Evolutionary conservation across 1,140 invertebrate genomes (phyloP).

Genomic region (Coenobita brevimanus): DNA sequence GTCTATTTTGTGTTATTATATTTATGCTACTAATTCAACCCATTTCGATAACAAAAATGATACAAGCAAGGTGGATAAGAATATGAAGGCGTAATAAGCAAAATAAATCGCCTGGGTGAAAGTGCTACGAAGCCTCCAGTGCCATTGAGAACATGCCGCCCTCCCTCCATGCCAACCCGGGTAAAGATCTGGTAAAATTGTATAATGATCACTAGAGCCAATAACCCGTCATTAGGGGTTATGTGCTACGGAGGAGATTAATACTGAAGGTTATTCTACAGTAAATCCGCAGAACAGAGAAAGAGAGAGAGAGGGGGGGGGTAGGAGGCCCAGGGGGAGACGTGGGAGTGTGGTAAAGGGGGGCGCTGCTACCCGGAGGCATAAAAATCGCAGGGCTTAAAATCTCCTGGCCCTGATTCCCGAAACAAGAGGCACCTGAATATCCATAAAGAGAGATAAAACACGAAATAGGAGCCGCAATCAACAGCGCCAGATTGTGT

Average conservation of each 20-base stretch:
- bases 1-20: no score
- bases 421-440: slow-evolving; percentile 59
- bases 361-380: slow-evolving; percentile 6
- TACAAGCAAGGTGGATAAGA: no score
- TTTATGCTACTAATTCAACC: no score
- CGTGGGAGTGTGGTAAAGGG: no score
- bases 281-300: slow-evolving; percentile 40
- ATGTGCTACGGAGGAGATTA: slow-evolving; percentile 47
- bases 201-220: slow-evolving; percentile 53
- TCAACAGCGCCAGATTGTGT: slow-evolving; percentile 60
- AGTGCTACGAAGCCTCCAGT: no score
- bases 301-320: no score
- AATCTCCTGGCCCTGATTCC: slow-evolving; percentile 53
- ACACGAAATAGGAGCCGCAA: slow-evolving; percentile 56
- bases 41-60: no score
- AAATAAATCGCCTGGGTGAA: no score
- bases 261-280: slow-evolving; percentile 56
- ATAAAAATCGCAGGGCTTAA: slow-evolving; percentile 58
- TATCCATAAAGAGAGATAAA: slow-evolving; percentile 62
- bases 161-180: no score
- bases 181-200: slow-evolving; percentile 49
- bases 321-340: no score
- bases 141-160: no score
- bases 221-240: slow-evolving; percentile 56
- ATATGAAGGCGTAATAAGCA: no score